Base-by-base conservation (phyloP, 2,888 invertebrate species). In the Punctoribates punctum region DNA sequence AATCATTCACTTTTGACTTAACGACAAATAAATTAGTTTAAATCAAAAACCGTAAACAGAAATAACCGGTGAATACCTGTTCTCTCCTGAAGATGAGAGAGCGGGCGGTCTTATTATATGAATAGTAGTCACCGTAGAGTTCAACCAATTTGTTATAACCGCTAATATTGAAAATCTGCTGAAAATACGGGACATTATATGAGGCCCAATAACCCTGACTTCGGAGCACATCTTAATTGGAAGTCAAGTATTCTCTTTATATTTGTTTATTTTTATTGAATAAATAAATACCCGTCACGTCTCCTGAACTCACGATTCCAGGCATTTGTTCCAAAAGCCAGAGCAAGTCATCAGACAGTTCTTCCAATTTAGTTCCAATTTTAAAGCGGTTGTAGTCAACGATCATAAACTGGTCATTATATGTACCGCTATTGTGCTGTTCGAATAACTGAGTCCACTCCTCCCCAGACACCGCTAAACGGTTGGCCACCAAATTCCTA, bases 341-440 rank as follows among this genome's bases (percentile, higher is more conserved):
- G 11, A 90, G 85, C 42, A 89, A 83, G 5, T 87, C 87, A 27
- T 83, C 79, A 48, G 81, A n/a, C 25, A 48, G 9, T 17, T 42
- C 17, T 1, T 72, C 81, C 48, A 83, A 79, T n/a, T 82, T 81
- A 75, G 81, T 81, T 5, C 84, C 83, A 0, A 88, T 86, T 57
- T 81, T 83, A 83, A 90, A 90, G 80, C 86, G 86, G 73, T 88
- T 88, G 81, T 90, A 90, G 83, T 93, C 91, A 0, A 93, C 87
- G 6, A 91, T 86, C 80, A 93, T 88, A 94, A 94, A 96, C 83
- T 95, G 93, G 82, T 93, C 92, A 83, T 90, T 90, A 77, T 91
- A 87, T 62, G 92, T 92, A 20, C 90, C 91, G 46, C 92, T 91
- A 85, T 92, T 91, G 83, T 88, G 89, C 9, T 85, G 85, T 0